Evolutionary conservation across 2,888 invertebrate species (phyloP).

Genomic region (Macropis europaea): DNA sequence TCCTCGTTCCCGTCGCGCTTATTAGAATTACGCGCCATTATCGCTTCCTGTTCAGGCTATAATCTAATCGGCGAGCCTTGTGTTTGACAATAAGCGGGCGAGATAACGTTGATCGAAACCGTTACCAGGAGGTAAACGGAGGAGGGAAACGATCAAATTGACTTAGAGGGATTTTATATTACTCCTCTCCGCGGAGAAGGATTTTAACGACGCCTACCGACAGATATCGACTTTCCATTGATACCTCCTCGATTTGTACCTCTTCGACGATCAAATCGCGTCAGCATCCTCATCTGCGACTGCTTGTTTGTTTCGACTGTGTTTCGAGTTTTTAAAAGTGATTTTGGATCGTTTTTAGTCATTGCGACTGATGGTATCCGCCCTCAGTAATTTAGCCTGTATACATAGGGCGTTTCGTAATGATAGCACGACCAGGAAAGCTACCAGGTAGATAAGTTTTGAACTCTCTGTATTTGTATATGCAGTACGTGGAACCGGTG

Average conservation of each 20-base stretch:
- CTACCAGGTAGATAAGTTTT: too few species aligned
- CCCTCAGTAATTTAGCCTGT: too few species aligned
- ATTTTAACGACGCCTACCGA: slow-evolving; percentile 1
- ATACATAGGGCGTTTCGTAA: too few species aligned
- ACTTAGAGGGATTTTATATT: not conserved
- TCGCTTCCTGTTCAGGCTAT: not conserved
- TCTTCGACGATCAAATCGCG: too few species aligned
- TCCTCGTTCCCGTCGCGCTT: not conserved
- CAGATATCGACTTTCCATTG: slow-evolving; percentile 15
- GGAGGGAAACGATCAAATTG: slow-evolving; percentile 8
- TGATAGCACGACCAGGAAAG: too few species aligned
- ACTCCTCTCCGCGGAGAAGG: not conserved
- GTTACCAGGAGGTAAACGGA: not conserved
- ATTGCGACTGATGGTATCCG: too few species aligned
- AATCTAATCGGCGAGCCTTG: slow-evolving; percentile 1
- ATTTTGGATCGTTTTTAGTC: too few species aligned
- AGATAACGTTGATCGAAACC: not conserved
- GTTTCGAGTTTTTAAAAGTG: too few species aligned
- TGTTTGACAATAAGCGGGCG: not conserved
- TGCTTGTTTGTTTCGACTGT: too few species aligned
- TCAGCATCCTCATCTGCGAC: too few species aligned
- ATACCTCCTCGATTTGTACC: slow-evolving; percentile 5
- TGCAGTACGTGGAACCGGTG: too few species aligned
- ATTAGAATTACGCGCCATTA: slow-evolving; percentile 7
- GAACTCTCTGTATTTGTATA: too few species aligned